A percentile compares a stretch with the other conserved stretches of the same genome.
Conservation (phyloP, 2,888 invertebrate species). For the Ichneumoninae sp. region DNA sequence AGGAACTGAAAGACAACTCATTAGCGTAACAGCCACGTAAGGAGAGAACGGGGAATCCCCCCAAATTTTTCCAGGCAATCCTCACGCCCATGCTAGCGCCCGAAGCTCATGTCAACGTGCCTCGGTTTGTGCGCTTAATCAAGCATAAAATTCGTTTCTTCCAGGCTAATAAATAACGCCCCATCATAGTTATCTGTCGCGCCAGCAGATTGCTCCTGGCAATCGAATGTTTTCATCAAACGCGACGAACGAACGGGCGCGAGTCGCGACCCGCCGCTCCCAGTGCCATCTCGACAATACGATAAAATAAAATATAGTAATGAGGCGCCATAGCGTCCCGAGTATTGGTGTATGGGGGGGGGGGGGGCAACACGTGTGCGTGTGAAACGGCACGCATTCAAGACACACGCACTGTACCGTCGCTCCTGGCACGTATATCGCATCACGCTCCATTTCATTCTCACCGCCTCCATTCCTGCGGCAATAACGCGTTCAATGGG, state of each 20-base stretch:
- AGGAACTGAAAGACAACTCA: too few species aligned
- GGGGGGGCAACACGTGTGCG: not conserved
- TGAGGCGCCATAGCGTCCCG: not conserved
- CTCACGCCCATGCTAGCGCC: not conserved
- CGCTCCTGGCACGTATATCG: constrained; percentile 7
- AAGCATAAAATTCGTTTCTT: constrained; percentile 64
- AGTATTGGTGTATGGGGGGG: not conserved
- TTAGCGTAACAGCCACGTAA: not conserved
- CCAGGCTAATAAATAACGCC: constrained; percentile 58
- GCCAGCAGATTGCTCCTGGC: not conserved
- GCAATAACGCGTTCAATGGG: constrained; percentile 53
- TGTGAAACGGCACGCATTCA: constrained; percentile 15
- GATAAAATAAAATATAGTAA: constrained; percentile 29
- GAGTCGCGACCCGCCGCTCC: not conserved
- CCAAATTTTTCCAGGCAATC: constrained; percentile 39
- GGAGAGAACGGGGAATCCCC: constrained; percentile 8
- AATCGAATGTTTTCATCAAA: constrained; percentile 26
- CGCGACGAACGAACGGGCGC: not conserved
- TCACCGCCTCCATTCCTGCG: constrained; percentile 30
- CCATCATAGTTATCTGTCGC: constrained; percentile 18
- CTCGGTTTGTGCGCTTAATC: constrained; percentile 40
- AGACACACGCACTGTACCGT: constrained; percentile 3
- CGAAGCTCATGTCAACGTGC: not conserved
- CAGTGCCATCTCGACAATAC: not conserved
- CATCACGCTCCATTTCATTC: constrained; percentile 55